Conservation (phyloP, 2,888 invertebrate species). For the Scelioninae gen. 1 region DNA sequence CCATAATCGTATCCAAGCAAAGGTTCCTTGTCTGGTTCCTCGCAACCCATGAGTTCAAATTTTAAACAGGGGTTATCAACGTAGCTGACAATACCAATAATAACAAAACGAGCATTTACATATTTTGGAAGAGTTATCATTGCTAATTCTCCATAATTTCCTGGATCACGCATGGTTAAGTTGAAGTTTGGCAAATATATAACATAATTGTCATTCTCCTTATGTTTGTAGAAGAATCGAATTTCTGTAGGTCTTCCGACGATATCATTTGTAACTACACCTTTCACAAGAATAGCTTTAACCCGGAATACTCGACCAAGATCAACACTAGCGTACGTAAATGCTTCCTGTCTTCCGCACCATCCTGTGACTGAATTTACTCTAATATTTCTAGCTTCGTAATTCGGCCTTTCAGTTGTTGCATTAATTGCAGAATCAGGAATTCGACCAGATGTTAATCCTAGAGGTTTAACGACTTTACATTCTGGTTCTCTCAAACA, state of each 20-base stretch:
- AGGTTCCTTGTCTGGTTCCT: constrained; percentile 92
- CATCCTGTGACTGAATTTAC: constrained; percentile 97
- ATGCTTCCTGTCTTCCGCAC: constrained; percentile 98
- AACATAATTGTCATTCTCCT: constrained; percentile 96
- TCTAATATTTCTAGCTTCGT: constrained; percentile 94
- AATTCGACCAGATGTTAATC: constrained; percentile 95
- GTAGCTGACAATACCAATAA: constrained; percentile 97
- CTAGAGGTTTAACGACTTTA: constrained; percentile 95
- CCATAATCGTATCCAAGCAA: constrained; percentile 89
- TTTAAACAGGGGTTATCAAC: constrained; percentile 98
- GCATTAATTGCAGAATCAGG: constrained; percentile 98
- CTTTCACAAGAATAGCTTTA: constrained; percentile 96
- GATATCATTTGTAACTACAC: constrained; percentile 97
- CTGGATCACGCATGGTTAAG: constrained; percentile 96
- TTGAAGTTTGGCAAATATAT: constrained; percentile 99
- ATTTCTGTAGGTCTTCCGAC: constrained; percentile 98
- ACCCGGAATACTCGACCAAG: constrained; percentile 96
- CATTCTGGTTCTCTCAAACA: constrained; percentile 97
- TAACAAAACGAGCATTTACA: constrained; percentile 96
- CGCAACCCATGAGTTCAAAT: constrained; percentile 98
- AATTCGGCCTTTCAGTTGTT: constrained; percentile 96
- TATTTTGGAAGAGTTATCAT: constrained; percentile 98
- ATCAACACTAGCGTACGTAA: constrained; percentile 95
- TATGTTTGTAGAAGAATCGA: constrained; percentile 97
- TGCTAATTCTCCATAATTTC: constrained; percentile 97